Evolutionary conservation across 2,113 vertebrate species (phyloP), one percentile per base, ranked within the genome.

Genomic region (Leptobrachium ailaonicum): DNA sequence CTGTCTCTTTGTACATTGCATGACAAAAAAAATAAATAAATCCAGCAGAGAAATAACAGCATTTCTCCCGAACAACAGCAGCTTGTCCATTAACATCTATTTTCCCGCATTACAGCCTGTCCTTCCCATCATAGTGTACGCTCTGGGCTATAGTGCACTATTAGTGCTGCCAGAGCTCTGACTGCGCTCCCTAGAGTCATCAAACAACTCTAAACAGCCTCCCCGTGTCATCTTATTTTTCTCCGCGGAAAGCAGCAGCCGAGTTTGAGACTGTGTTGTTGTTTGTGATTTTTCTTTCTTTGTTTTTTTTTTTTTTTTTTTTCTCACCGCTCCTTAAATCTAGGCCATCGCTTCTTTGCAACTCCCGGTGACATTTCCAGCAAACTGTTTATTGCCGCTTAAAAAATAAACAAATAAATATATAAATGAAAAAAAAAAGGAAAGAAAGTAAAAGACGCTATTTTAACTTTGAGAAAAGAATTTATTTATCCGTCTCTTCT

Each of bases 61-160:
- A 80, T 66, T 85, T 85, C 85, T 86, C 85, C 84, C 75, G 85
- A 87, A 87, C 81, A 87, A 86, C 83, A 85, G 82, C 42, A 4
- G 85, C 79, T 81, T 87, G 85, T 88, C n/a, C 88, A 89, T 88
- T 90, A 90, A 77, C 77, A 83, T 82, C 85, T 89, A 87, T 89
- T 90, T 90, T 88, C 88, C 84, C 79, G 62, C 72, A n/a, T n/a
- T n/a, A 83, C 72, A 45, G 83, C 82, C 32, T 83, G 83, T 83
- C 85, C 83, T 85, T 84, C 82, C 87, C 88, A 86, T 82, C 87
- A 83, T 82, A 79, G 83, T 83, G 83, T 80, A 85, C 87, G 83
- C 85, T 84, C 86, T 84, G 82, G 85, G 79, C n/a, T 85, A 84
- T 84, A 83, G 84, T 86, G 85, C 87, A 89, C n/a, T n/a, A 90